Base-by-base conservation (phyloP, 37 sponge, comb jelly and placozoan species). In the Eunapius fragilis region DNA sequence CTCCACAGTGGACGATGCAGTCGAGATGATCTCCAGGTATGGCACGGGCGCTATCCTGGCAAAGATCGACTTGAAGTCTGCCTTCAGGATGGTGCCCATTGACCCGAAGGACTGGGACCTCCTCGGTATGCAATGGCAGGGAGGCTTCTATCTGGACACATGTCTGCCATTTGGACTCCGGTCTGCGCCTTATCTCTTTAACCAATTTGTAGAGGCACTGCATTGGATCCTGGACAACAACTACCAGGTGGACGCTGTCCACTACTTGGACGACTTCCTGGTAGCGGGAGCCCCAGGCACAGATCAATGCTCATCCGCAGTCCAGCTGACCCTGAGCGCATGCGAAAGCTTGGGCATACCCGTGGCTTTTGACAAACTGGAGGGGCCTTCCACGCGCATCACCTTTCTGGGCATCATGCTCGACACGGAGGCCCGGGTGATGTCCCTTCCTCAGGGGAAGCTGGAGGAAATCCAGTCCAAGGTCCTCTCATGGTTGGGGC, bases 121-220 rank as follows among this genome's bases (percentile, higher is more conserved):
- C 2, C 75, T 86, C 3, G 87, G 87, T 3, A 86, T 78, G 45
- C 0, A 41, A 2, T 86, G 87, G 87, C 72, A 70, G 70, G 86
- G 71, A 6, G 19, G 67, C 25, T 67, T n/a, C 58, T 76, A 77
- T 37, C 13, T 85, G 31, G 78, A 85, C n/a, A 85, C 68, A 33
- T 26, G 69, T 7, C 85, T 85, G 34, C 85, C 78, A 3, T 76
- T 85, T 67, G 85, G 77, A 22, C 85, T 85, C 25, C 69, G 85
- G 22, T 76, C 85, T 32, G 77, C 85, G 22, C 78, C 78, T 33
- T 32, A 22, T 17, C n/a, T 85, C 28, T 78, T 85, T 30, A 77
- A 24, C 38, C 76, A 34, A 9, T n/a, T 85, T 11, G 79, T 71
- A 26, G 86, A 85, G n/a, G 79, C 71, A 30, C 13, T 79, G 25